phyloP scores from a whole-genome alignment of 2,888 invertebrate species.

The Calliopum simillimum region DNA sequence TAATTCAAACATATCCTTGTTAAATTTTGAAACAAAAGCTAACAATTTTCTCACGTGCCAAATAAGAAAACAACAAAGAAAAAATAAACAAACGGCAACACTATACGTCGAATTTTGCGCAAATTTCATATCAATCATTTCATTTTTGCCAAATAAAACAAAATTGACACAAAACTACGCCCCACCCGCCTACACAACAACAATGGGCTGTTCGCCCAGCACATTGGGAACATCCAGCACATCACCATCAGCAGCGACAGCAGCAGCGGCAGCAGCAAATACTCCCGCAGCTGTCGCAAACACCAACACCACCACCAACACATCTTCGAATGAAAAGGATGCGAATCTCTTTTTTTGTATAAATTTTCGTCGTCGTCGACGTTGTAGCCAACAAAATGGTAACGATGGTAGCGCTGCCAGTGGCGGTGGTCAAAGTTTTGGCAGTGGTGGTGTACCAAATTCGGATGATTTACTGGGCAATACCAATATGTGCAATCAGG shows the following conservation, averaged over 20 bases:
- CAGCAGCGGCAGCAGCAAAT: constrained; percentile 38
- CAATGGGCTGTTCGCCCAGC: constrained; percentile 61
- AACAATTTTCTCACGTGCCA: no score
- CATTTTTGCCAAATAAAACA: neutral
- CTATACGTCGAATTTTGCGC: no score
- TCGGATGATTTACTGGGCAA: constrained; percentile 52
- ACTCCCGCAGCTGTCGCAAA: constrained; percentile 25
- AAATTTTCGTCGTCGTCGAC: constrained; percentile 59
- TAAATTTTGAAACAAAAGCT: no score
- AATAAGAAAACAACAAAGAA: no score
- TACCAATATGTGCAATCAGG: constrained; percentile 63
- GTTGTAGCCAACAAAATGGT: constrained; percentile 60
- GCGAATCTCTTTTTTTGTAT: constrained; percentile 63
- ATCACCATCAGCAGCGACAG: constrained; percentile 41
- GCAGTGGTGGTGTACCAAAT: constrained; percentile 46
- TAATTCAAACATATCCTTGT: no score
- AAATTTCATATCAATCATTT: no score
- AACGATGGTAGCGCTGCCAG: constrained; percentile 55
- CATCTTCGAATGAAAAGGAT: constrained; percentile 54
- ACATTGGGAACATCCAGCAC: constrained; percentile 50
- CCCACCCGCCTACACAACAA: neutral
- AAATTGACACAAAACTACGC: neutral
- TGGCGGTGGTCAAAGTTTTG: constrained; percentile 48
- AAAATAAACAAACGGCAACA: no score
- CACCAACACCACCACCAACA: neutral